Percentiles rank a stretch among this genome's conserved stretches.
Conservation (phyloP, 2,888 invertebrate species). For the Papilio protenor region DNA sequence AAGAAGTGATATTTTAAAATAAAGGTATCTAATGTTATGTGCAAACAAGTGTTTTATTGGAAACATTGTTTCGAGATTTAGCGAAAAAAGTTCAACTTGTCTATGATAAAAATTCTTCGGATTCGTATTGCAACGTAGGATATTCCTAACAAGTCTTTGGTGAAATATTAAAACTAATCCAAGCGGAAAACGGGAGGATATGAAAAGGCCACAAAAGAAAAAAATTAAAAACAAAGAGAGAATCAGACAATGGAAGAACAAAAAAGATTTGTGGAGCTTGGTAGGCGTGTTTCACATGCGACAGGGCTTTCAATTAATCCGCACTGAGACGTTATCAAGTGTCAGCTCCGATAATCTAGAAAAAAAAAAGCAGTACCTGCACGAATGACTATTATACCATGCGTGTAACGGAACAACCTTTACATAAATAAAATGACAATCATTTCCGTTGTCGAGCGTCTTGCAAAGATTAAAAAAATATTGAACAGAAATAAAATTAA, state of each 20-base stretch:
- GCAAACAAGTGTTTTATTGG: background rate
- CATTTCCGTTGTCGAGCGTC: background rate
- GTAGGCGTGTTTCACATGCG: conserved; percentile 61
- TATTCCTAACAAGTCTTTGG: conserved; percentile 59
- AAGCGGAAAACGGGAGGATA: conserved; percentile 77
- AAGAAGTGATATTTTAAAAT: background rate
- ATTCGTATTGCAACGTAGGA: conserved; percentile 46
- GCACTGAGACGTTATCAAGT: conserved; percentile 68
- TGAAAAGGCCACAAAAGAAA: conserved; percentile 73
- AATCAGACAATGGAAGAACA: conserved; percentile 62
- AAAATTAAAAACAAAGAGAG: conserved; percentile 63
- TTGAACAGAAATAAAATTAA: background rate
- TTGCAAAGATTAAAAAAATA: background rate
- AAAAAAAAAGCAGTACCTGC: conserved; percentile 45
- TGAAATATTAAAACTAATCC: conserved; percentile 78
- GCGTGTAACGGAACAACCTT: conserved; percentile 1
- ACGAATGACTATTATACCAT: background rate
- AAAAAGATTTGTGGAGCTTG: conserved; percentile 59
- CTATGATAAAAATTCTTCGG: background rate
- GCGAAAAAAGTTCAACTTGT: background rate
- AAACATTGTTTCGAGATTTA: background rate
- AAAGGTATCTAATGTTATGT: background rate
- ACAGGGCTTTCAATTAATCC: conserved; percentile 74
- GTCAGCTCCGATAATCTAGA: conserved; percentile 66
- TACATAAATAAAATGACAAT: background rate